phyloP scores from a whole-genome alignment of 2,888 invertebrate species.

The Dryadula phaetusa region DNA sequence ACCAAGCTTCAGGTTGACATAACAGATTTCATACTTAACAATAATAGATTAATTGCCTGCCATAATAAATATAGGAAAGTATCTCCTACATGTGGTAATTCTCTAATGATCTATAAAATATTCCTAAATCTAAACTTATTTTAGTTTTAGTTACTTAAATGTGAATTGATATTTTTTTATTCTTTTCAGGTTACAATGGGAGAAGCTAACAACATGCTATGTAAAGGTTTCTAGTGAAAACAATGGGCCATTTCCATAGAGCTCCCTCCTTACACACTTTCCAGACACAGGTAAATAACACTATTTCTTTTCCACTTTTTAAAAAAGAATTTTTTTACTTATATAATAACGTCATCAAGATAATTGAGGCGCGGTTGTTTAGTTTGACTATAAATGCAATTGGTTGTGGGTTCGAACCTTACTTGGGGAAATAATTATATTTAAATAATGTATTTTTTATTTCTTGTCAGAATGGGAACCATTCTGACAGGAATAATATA shows the following conservation, averaged over 20 bases:
- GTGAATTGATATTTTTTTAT: constrained; percentile 19
- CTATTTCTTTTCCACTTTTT: neutral
- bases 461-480: no score
- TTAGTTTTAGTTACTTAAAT: neutral
- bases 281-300: constrained; percentile 50
- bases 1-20: no score
- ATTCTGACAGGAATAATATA: no score
- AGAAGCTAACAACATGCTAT: constrained; percentile 22
- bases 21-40: no score
- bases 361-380: no score
- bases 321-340: no score
- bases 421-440: neutral
- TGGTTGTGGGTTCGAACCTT: neutral
- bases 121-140: neutral
- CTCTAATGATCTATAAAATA: neutral
- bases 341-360: neutral
- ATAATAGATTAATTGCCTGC: no score
- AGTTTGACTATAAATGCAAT: no score
- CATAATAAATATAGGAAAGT: no score
- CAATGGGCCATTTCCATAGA: constrained; percentile 75
- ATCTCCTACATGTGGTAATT: neutral
- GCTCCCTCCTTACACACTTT: constrained; percentile 67
- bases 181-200: constrained; percentile 43
- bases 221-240: constrained; percentile 54
- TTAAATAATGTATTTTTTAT: no score